A percentile compares a stretch with the other conserved stretches of the same genome.
Evolutionary conservation across 2,888 invertebrate species (phyloP).

Genomic region (Teinopalpus imperialis): DNA sequence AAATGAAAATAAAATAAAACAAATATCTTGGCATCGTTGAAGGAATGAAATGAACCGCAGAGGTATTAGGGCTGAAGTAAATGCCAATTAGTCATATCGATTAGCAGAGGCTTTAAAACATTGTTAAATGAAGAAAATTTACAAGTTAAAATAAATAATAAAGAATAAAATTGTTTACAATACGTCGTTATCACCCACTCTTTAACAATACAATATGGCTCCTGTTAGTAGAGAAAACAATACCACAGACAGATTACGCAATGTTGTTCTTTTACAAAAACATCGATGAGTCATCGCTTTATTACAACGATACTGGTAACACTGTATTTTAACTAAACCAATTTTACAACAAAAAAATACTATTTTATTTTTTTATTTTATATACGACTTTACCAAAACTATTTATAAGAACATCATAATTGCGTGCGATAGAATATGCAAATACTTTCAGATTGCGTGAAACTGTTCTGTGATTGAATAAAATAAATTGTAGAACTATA

Average conservation of each 20-base stretch:
- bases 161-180: constrained; percentile 21
- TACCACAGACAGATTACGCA: constrained; percentile 19
- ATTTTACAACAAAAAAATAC: too few species aligned
- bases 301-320: neutral
- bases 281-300: constrained; percentile 8
- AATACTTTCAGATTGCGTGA: too few species aligned
- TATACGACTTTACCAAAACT: too few species aligned
- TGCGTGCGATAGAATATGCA: too few species aligned
- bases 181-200: neutral
- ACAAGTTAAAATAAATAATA: constrained; percentile 13
- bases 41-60: neutral
- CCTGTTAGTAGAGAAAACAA: constrained; percentile 13
- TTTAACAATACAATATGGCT: constrained; percentile 24
- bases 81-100: constrained; percentile 15
- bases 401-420: too few species aligned
- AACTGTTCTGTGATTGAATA: too few species aligned
- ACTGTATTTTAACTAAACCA: too few species aligned
- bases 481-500: too few species aligned
- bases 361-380: too few species aligned
- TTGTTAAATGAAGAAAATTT: constrained; percentile 12
- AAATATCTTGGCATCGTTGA: constrained; percentile 32
- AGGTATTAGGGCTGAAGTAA: constrained; percentile 9
- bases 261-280: constrained; percentile 11
- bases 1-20: constrained; percentile 33
- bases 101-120: constrained; percentile 8